A percentile compares a stretch with the other conserved stretches of the same genome.
Conservation (phyloP, 2,797 vertebrate genomes). For the Odontamblyopus rebecca region DNA sequence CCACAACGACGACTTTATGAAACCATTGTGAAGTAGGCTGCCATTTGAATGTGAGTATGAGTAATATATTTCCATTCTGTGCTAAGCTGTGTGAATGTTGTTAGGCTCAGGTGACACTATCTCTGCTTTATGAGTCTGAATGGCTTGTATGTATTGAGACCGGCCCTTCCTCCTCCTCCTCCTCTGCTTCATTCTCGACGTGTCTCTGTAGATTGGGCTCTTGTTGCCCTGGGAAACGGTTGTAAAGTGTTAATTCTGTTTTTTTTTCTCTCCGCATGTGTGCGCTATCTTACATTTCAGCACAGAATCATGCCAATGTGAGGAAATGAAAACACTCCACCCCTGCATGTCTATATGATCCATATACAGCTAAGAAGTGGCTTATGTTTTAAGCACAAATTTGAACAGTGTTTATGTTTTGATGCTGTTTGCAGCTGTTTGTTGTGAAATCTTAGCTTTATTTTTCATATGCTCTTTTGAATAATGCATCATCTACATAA, state of each 20-base stretch:
- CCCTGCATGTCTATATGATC: slow-evolving; percentile 50
- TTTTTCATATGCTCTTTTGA: slow-evolving; percentile 25
- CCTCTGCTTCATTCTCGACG: slow-evolving; percentile 45
- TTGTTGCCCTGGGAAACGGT: slow-evolving; percentile 73
- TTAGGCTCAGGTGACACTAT: too few species aligned
- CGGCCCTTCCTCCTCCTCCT: slow-evolving; percentile 24
- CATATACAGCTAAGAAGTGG: slow-evolving; percentile 39
- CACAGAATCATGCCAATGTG: slow-evolving; percentile 23
- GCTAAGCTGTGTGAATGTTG: too few species aligned
- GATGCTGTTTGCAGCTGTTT: neutral
- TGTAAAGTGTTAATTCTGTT: slow-evolving; percentile 43
- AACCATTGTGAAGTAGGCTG: too few species aligned
- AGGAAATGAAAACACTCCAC: slow-evolving; percentile 27
- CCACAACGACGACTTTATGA: too few species aligned
- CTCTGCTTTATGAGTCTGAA: slow-evolving; percentile 18
- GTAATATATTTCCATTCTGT: too few species aligned
- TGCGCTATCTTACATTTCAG: slow-evolving; percentile 47
- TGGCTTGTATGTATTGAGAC: slow-evolving; percentile 36
- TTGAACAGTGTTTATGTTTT: slow-evolving; percentile 35
- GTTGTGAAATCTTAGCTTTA: neutral
- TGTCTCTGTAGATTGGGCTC: slow-evolving; percentile 53
- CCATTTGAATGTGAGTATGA: too few species aligned
- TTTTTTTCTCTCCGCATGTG: slow-evolving; percentile 27
- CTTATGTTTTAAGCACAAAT: slow-evolving; percentile 38
- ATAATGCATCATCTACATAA: slow-evolving; percentile 7